Evolutionary conservation across 2,113 vertebrate species (phyloP).

Genomic region (Pimephales promelas): DNA sequence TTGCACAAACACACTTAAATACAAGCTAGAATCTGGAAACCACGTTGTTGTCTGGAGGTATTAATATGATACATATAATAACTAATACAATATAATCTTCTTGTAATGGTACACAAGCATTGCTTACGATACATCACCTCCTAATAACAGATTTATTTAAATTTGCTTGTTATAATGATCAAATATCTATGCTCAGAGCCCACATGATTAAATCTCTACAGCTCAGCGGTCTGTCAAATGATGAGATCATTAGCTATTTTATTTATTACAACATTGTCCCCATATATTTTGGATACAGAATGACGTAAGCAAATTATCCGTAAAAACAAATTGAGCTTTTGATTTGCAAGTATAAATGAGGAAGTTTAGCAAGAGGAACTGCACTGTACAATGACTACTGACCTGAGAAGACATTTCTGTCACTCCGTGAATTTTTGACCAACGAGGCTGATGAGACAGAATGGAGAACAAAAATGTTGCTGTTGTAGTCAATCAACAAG

Average conservation of each 20-base stretch:
- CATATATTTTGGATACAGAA: not conserved
- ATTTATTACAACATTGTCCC: not conserved
- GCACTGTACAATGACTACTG: not conserved
- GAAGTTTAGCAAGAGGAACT: not conserved
- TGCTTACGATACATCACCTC: not conserved
- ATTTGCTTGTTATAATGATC: not conserved
- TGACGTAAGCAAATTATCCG: conserved; percentile 7
- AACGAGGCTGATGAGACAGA: conserved; percentile 13
- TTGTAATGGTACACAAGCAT: not conserved
- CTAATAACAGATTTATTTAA: not conserved
- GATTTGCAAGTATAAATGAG: not conserved
- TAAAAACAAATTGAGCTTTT: not conserved
- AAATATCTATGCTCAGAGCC: not conserved
- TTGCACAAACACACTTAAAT: not conserved
- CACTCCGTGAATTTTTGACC: conserved; percentile 3
- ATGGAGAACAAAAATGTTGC: not conserved
- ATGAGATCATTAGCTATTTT: not conserved
- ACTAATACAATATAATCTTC: not conserved
- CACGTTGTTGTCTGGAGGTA: not conserved
- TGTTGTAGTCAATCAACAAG: not conserved
- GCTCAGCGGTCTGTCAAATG: not conserved
- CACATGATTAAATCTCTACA: not conserved
- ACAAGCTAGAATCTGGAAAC: not conserved
- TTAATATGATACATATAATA: not conserved
- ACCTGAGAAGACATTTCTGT: conserved; percentile 24